Evolutionary conservation across 2,888 invertebrate genomes (phyloP), one percentile per base, ranked within the genome.

Genomic region (Drosophila quinaria): DNA sequence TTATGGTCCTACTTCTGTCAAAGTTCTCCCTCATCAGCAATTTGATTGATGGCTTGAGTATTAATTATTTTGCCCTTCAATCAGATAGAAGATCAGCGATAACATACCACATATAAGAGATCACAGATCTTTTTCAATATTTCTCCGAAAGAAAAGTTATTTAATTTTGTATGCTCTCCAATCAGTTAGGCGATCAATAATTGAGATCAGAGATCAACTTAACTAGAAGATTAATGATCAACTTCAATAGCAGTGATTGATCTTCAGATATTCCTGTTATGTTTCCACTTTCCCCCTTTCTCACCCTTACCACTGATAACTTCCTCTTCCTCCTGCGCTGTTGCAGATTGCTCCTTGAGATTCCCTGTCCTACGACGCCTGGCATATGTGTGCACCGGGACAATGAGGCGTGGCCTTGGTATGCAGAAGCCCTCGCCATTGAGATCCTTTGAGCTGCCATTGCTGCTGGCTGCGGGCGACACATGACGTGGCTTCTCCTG

Each of bases 301-400:
- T 35, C n/a, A 15, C 15, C 44, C 81, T 89, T 87, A 84, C 89
- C 86, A 65, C 63, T 80, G 44, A 42, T 51, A 8, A 37, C 60
- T 31, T 68, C 67, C 9, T 78, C 77, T 22, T 81, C 86, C 1
- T 82, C 71, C 25, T 70, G 72, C 5, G 68, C 59, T 4, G 67
- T 67, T 4, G 56, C n/a, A 4, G 87, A 68, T 25, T 91, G 91
- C 63, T 92, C 92, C 72, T 87, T 90, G 37, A 92, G 87, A 92
- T 97, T 97, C 10, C 97, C 97, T 42, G 97, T 97, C 80, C 97
- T 94, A 72, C 97, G 94, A 89, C 96, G 95, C 77, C 97, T 94
- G 62, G 97, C 97, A 90, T 97, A 97, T 29, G 97, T 97, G 93
- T 97, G 97, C 71, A 97, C 96, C 60, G 97, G 97, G 78, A 97